A percentile compares a stretch with the other conserved stretches of the same genome.
Conservation (phyloP, 2,888 invertebrate species). For the Eupeodes latifasciatus region DNA sequence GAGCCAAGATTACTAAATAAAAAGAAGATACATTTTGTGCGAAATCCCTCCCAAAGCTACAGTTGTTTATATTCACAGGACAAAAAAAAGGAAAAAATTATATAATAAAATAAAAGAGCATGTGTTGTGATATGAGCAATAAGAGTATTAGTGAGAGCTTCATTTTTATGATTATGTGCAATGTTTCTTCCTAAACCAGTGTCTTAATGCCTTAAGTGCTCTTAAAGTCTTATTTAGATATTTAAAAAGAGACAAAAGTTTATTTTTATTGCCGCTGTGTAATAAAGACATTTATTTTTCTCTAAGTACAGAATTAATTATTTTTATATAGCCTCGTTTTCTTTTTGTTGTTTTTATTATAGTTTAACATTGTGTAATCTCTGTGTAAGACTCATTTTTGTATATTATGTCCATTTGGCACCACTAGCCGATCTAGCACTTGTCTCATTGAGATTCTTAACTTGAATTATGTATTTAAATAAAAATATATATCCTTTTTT, state of each 20-base stretch:
- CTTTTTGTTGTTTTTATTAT: neutral
- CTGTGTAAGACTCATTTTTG: neutral
- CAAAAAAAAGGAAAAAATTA: neutral
- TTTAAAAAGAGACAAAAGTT: slow-evolving; percentile 11
- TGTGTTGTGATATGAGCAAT: slow-evolving; percentile 31
- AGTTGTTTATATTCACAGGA: slow-evolving; percentile 26
- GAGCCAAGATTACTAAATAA: slow-evolving; percentile 51
- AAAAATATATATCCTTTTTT: slow-evolving; percentile 12
- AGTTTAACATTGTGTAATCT: neutral
- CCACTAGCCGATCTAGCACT: neutral
- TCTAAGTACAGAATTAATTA: slow-evolving; percentile 26
- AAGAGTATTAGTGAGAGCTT: slow-evolving; percentile 48
- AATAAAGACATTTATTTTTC: slow-evolving; percentile 37
- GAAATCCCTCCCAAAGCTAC: slow-evolving; percentile 47
- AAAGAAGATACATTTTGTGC: slow-evolving; percentile 53
- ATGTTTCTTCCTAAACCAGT: slow-evolving; percentile 32
- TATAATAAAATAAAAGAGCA: neutral
- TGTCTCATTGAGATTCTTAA: neutral
- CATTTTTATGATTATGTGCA: slow-evolving; percentile 59
- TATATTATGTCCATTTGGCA: slow-evolving; percentile 8
- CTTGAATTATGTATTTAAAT: neutral
- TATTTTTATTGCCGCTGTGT: slow-evolving; percentile 1
- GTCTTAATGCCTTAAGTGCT: slow-evolving; percentile 41
- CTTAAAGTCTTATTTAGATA: slow-evolving; percentile 21
- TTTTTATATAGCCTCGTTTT: slow-evolving; percentile 1